Evolutionary conservation across 2,113 vertebrate genomes (phyloP).

Genomic region (Cochlearius cochlearius): DNA sequence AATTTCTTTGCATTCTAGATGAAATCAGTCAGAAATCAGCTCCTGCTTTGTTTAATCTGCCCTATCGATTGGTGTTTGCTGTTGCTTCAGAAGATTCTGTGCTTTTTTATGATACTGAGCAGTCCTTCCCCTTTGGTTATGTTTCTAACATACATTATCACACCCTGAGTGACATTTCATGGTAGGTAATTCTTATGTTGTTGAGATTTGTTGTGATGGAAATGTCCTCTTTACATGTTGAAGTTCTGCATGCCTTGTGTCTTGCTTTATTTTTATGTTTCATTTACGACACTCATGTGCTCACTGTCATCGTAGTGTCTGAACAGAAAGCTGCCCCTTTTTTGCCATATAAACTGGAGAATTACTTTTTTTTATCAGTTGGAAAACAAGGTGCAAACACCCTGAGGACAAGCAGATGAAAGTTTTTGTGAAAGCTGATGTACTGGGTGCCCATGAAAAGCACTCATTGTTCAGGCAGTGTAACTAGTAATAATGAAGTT

Average conservation of each 20-base stretch:
- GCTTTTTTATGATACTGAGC: slow-evolving; percentile 93
- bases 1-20: slow-evolving; percentile 65
- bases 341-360: neutral
- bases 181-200: slow-evolving; percentile 71
- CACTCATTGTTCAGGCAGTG: neutral
- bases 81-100: slow-evolving; percentile 95
- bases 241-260: neutral
- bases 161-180: slow-evolving; percentile 94
- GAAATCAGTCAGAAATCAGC: slow-evolving; percentile 41
- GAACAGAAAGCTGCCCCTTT: neutral
- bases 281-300: rapidly evolving
- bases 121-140: slow-evolving; percentile 89
- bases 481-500: neutral
- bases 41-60: slow-evolving; percentile 76
- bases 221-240: neutral
- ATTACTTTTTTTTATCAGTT: neutral
- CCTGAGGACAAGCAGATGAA: neutral
- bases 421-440: neutral
- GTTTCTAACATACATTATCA: slow-evolving; percentile 97
- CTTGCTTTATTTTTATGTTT: neutral
- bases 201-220: neutral
- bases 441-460: neutral
- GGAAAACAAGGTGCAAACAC: neutral
- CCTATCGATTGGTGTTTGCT: slow-evolving; percentile 94
- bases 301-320: neutral